Conservation (phyloP, 2,113 vertebrate genomes). For the Drymodes brunneopygia region DNA sequence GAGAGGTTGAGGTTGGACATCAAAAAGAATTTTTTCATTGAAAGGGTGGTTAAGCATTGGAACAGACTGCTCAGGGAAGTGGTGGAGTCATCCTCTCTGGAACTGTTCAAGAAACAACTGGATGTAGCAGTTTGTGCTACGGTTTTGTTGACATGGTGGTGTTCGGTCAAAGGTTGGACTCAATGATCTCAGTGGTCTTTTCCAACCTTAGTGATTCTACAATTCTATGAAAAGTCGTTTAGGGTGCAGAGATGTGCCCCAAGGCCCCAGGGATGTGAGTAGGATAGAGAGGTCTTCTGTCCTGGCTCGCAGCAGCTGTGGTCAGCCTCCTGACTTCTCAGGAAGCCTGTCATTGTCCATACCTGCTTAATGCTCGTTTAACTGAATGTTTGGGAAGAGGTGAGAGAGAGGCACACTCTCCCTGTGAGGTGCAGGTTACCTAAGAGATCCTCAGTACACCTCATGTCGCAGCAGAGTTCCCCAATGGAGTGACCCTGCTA, state of each 20-base stretch:
- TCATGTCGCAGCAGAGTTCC: neutral
- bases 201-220: neutral
- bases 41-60: neutral
- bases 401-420: neutral
- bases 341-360: neutral
- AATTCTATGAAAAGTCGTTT: neutral
- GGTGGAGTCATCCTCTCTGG: neutral
- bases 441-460: conserved; percentile 60
- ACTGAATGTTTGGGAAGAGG: neutral
- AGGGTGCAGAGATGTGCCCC: neutral
- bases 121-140: neutral
- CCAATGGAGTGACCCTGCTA: neutral
- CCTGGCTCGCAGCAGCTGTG: neutral
- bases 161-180: neutral
- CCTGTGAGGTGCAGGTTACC: neutral
- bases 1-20: neutral
- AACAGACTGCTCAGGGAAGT: neutral
- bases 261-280: rapidly evolving
- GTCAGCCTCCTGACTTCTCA: neutral
- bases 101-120: neutral
- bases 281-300: neutral
- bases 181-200: neutral
- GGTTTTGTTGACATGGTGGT: neutral
- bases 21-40: neutral
- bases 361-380: neutral